Evolutionary conservation across 2,113 vertebrate genomes (phyloP).

Genomic region (Setophaga petechia): DNA sequence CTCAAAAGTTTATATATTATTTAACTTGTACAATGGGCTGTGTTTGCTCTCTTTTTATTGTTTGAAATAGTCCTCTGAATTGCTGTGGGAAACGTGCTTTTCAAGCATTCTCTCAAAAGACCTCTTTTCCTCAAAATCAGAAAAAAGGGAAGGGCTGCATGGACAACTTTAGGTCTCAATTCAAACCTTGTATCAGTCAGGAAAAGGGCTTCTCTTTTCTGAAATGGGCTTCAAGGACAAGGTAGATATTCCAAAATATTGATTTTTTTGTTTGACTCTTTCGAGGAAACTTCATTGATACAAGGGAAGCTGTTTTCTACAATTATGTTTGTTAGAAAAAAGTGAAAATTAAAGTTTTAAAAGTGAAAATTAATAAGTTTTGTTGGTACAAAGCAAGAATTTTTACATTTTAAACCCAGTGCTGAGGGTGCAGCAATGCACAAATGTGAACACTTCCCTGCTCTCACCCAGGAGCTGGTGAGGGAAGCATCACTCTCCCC

Average conservation of each 20-base stretch:
- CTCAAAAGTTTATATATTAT: slow-evolving; percentile 64
- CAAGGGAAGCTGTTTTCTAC: not conserved
- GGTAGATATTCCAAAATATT: not conserved
- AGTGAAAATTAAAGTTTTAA: not conserved
- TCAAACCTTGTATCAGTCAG: not conserved
- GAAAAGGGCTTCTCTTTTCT: not conserved
- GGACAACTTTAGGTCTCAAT: not conserved
- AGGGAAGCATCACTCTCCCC: not conserved
- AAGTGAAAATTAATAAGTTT: not conserved
- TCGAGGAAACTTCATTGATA: not conserved
- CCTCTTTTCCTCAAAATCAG: not conserved
- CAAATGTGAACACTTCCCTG: not conserved
- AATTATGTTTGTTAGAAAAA: not conserved
- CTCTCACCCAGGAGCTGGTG: not conserved
- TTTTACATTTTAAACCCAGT: not conserved
- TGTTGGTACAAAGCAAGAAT: not conserved
- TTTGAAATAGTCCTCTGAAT: slow-evolving; percentile 46
- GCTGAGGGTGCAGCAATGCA: not conserved
- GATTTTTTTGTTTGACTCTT: not conserved
- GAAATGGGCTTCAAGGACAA: not conserved
- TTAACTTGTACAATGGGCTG: slow-evolving; percentile 40
- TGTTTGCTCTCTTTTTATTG: slow-evolving; percentile 43
- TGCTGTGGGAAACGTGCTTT: slow-evolving; percentile 17
- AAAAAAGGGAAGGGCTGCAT: not conserved
- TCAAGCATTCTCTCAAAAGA: slow-evolving; percentile 7